phyloP scores from a whole-genome alignment of 2,797 vertebrate species.

The Hipposideros larvatus region DNA sequence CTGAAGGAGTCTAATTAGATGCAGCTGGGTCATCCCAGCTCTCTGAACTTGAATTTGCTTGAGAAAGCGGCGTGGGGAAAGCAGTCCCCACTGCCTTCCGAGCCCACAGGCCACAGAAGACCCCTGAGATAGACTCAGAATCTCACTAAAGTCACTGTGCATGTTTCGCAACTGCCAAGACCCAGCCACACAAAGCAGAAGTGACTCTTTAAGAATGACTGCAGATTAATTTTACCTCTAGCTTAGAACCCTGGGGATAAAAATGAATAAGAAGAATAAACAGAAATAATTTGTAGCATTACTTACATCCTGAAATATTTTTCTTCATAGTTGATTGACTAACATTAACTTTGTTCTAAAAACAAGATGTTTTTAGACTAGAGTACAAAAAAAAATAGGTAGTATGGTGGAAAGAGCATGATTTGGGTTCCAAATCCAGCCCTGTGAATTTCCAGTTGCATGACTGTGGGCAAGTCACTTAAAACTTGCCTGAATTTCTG shows the following conservation, averaged over 20 bases:
- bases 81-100: not conserved
- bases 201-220: conserved; percentile 50
- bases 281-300: not conserved
- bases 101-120: not conserved
- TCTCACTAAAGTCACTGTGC: conserved; percentile 15
- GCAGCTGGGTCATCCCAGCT: conserved; percentile 57
- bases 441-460: not conserved
- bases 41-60: conserved; percentile 67
- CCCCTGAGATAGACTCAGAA: not conserved
- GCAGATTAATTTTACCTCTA: conserved; percentile 2
- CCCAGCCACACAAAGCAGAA: not conserved
- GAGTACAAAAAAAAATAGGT: not conserved
- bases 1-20: conserved; percentile 77
- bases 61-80: conserved; percentile 51
- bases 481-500: not conserved
- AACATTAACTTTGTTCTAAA: conserved; percentile 26
- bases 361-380: not conserved
- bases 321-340: not conserved
- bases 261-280: conserved; percentile 21
- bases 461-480: not conserved
- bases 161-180: conserved; percentile 4
- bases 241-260: not conserved
- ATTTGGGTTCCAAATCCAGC: not conserved
- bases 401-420: not conserved
- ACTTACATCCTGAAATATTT: not conserved